Evolutionary conservation across 92 coral and sea anemone genomes (phyloP), one percentile per base, ranked within the genome.

Genomic region (Zoanthus sociatus): DNA sequence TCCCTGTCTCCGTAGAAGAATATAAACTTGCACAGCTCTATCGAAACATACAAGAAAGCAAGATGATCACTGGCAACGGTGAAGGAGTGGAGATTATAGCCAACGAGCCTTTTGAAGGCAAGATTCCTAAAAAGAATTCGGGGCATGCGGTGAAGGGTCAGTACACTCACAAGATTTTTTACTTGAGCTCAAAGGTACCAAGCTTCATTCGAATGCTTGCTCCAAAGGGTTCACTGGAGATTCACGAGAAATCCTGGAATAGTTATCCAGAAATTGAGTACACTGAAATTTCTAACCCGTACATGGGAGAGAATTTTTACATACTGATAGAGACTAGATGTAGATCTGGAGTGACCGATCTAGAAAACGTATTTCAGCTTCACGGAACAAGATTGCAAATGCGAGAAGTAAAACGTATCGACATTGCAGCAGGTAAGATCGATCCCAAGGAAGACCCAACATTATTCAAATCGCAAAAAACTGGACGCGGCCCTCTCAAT

Each of bases 21-120:
- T 97, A 97, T 78, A 68, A 91, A 16, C 92, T 95, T 30, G 99
- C 92, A 3, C 99, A 97, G 90, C 87, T 94, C 50, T 97, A 97
- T 56, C 93, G 97, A 63, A 96, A 93, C 1, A 94, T 95, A 47
- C 98, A 97, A 79, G 99, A 98, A 51, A 95, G 98, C 88, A 97
- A 93, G 81, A 93, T 90, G 64, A 98, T 95, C 63, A 97, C 99
- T 8, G 99, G 99, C 33, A 98, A 98, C 10, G 99, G 98, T 18
- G 99, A 97, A 69, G 99, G 99, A 18, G 89, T 97, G 21, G 98
- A 97, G 84, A 96, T 97, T 0, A 1, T 92, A 1, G 7, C 0
- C 14, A 95, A 97, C 83, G 93, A 89, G 55, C 94, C 98, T 1
- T 60, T 68, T 18, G 84, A 77, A 37, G n/a, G 45, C 2, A 73